phyloP scores from a whole-genome alignment of 2,113 vertebrate species.

The Hiodon tergisus region DNA sequence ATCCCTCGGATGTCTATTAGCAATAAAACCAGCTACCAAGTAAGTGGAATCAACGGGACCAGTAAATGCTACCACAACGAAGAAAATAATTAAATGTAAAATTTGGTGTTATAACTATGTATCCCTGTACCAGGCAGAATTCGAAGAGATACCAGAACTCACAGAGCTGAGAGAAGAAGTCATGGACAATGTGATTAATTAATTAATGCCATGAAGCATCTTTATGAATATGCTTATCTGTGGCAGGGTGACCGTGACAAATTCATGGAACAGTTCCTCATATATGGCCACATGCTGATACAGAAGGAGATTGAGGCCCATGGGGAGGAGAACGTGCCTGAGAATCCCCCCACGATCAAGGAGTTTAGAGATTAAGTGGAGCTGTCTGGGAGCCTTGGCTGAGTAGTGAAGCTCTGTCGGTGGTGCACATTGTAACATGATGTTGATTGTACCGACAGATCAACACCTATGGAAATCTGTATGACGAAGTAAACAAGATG shows the following conservation, averaged over 20 bases:
- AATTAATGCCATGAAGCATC: conserved; percentile 34
- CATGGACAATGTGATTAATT: conserved; percentile 56
- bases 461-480: conserved; percentile 70
- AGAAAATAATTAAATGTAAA: no score
- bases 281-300: conserved; percentile 60
- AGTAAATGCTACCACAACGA: no score
- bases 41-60: conserved; percentile 7
- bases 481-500: conserved; percentile 67
- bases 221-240: conserved; percentile 73
- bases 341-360: conserved; percentile 65
- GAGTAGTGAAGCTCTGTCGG: no score
- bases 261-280: conserved; percentile 76
- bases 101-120: no score
- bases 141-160: conserved; percentile 74
- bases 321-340: conserved; percentile 50
- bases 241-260: conserved; percentile 75
- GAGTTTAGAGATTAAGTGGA: conserved; percentile 75
- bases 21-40: conserved; percentile 21
- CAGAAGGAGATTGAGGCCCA: conserved; percentile 62
- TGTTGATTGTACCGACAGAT: no score
- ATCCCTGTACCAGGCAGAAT: conserved; percentile 59
- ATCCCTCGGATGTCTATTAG: conserved; percentile 49
- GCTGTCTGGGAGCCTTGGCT: conserved; percentile 15
- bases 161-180: conserved; percentile 56
- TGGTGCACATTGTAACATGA: no score